These are phyloP conservation scores for Macrotus californicus DNA, from an alignment of 2,113 vertebrate species.

Conservation along the genomic window DNA sequence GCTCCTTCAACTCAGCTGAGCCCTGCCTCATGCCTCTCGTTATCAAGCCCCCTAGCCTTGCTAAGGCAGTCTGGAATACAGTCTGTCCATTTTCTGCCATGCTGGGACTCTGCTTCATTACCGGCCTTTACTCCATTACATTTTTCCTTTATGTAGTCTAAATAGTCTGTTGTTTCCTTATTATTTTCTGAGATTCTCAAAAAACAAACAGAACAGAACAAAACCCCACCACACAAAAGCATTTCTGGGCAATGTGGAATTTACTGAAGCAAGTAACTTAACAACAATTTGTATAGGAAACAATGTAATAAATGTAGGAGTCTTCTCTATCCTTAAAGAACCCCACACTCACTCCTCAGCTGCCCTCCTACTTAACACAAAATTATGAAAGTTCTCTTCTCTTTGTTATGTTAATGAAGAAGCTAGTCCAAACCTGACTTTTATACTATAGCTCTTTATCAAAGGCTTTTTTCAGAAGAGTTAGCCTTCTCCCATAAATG, in stretches of 20 bases:
- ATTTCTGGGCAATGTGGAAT: neutral
- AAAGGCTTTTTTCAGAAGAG: conserved; percentile 8
- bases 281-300: neutral
- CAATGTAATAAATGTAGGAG: neutral
- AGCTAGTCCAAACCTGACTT: neutral
- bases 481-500: neutral
- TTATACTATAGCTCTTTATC: neutral
- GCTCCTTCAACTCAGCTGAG: neutral
- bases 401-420: neutral
- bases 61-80: neutral
- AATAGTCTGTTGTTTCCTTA: neutral
- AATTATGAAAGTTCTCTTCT: neutral
- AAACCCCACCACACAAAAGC: neutral
- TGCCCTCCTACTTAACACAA: neutral
- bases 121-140: neutral
- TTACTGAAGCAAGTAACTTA: neutral
- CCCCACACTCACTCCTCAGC: neutral
- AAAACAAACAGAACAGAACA: neutral
- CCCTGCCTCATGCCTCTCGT: neutral
- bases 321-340: neutral
- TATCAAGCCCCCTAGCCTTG: neutral
- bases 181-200: neutral
- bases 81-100: neutral
- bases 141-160: neutral
- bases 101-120: neutral